phyloP scores from a whole-genome alignment of 1,140 invertebrate species.

The Drosophila parabipectinata region DNA sequence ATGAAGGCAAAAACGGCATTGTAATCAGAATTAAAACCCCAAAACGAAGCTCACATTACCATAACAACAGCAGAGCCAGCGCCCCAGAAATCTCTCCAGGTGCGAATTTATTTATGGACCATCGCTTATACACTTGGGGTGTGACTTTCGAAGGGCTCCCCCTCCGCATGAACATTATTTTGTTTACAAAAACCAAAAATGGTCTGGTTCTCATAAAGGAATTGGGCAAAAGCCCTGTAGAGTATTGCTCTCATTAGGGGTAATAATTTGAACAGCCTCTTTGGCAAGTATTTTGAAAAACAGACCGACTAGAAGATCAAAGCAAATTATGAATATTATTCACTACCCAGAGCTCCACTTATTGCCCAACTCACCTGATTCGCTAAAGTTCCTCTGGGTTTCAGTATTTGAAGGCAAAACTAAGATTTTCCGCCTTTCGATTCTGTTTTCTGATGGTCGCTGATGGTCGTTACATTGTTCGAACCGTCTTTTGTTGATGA shows the following conservation, averaged over 20 bases:
- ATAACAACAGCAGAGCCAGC: conserved; percentile 23
- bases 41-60: conserved; percentile 61
- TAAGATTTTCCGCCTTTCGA: conserved; percentile 14
- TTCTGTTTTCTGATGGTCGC: conserved; percentile 12
- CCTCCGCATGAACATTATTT: conserved; percentile 30
- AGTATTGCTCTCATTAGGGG: neutral
- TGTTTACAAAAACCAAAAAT: neutral
- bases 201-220: neutral
- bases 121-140: conserved; percentile 17
- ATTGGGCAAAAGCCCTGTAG: neutral
- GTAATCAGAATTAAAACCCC: conserved; percentile 50
- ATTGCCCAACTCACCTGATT: conserved; percentile 57
- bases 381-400: conserved; percentile 16
- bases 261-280: neutral
- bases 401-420: conserved; percentile 1
- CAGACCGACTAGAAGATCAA: conserved; percentile 20
- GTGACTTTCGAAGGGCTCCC: conserved; percentile 21
- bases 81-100: conserved; percentile 12
- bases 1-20: conserved; percentile 48
- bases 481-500: conserved; percentile 18
- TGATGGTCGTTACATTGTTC: conserved; percentile 54
- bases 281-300: neutral
- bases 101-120: conserved; percentile 29
- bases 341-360: neutral
- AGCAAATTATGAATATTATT: conserved; percentile 28